phyloP scores from a whole-genome alignment of 1,140 invertebrate genomes.

The Drosophila rufa region DNA sequence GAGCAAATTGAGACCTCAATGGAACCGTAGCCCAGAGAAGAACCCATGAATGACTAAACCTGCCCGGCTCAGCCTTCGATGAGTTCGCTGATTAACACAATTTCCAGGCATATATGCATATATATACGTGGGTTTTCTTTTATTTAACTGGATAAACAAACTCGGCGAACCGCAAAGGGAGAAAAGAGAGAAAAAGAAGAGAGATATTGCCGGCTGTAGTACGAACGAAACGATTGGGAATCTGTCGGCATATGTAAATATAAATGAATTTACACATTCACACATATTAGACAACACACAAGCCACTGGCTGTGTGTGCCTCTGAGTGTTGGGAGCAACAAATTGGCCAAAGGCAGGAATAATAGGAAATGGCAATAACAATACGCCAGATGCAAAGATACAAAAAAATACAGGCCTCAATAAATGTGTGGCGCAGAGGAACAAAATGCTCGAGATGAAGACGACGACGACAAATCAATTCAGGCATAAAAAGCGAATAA shows the following conservation, averaged over 20 bases:
- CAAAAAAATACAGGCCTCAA: slow-evolving; percentile 55
- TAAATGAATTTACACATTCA: slow-evolving; percentile 73
- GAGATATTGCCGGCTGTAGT: slow-evolving; percentile 1
- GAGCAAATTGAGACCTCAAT: slow-evolving; percentile 16
- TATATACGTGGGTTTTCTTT: slow-evolving; percentile 45
- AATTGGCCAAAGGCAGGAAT: slow-evolving; percentile 46
- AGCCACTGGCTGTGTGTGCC: slow-evolving; percentile 28
- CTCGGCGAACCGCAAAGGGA: slow-evolving; percentile 65
- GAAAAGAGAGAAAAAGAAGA: not conserved
- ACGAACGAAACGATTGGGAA: slow-evolving; percentile 63
- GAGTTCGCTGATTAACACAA: slow-evolving; percentile 68
- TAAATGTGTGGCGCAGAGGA: slow-evolving; percentile 64
- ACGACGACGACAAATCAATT: slow-evolving; percentile 82
- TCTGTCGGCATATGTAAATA: slow-evolving; percentile 69
- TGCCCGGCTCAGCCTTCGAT: slow-evolving; percentile 19
- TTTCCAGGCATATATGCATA: slow-evolving; percentile 39
- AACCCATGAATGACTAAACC: slow-evolving; percentile 66
- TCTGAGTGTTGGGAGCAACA: slow-evolving; percentile 26
- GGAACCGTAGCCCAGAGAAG: not conserved
- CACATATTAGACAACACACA: slow-evolving; percentile 52
- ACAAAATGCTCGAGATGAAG: slow-evolving; percentile 64
- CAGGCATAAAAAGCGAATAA: slow-evolving; percentile 84
- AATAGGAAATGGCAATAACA: slow-evolving; percentile 54
- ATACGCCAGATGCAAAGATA: slow-evolving; percentile 48
- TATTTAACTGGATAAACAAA: slow-evolving; percentile 74